These are phyloP conservation scores for Didymodactylos carnosus DNA, from an alignment of 2,888 invertebrate species.

Conservation along the genomic window DNA sequence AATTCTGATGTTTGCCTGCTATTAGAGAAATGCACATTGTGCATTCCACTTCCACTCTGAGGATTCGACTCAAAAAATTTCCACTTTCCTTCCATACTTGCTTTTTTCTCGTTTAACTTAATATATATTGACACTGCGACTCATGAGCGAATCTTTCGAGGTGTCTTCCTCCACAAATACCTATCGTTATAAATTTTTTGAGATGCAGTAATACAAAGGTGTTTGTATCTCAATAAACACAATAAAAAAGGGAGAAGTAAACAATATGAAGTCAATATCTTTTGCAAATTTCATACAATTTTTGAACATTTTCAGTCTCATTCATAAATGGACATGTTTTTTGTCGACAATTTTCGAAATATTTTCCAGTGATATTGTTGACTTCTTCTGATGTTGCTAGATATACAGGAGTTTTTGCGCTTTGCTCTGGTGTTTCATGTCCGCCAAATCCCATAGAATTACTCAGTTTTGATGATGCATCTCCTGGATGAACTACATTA, in stretches of 20 bases:
- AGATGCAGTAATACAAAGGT: too few relatives aligned
- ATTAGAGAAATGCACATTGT: too few relatives aligned
- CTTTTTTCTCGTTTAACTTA: too few relatives aligned
- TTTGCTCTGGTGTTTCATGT: background rate
- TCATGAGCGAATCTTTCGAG: too few relatives aligned
- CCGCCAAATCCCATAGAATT: conserved; percentile 1
- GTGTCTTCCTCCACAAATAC: too few relatives aligned
- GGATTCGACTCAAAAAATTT: too few relatives aligned
- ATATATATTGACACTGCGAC: too few relatives aligned
- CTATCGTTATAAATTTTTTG: too few relatives aligned
- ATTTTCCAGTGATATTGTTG: background rate
- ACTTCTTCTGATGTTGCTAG: background rate
- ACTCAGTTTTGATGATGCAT: background rate
- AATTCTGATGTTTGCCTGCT: too few relatives aligned
- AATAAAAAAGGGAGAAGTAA: background rate
- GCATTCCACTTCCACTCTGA: too few relatives aligned
- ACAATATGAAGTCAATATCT: background rate
- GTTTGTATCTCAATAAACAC: too few relatives aligned
- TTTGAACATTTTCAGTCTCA: background rate
- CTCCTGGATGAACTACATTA: background rate
- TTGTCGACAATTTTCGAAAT: background rate
- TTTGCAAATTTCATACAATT: background rate
- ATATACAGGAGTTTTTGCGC: background rate
- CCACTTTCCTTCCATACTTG: too few relatives aligned
- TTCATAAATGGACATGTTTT: background rate